Percentiles rank a stretch among this genome's conserved stretches.
Evolutionary conservation across 1,140 invertebrate genomes (phyloP).

Genomic region (Drosophila auraria): DNA sequence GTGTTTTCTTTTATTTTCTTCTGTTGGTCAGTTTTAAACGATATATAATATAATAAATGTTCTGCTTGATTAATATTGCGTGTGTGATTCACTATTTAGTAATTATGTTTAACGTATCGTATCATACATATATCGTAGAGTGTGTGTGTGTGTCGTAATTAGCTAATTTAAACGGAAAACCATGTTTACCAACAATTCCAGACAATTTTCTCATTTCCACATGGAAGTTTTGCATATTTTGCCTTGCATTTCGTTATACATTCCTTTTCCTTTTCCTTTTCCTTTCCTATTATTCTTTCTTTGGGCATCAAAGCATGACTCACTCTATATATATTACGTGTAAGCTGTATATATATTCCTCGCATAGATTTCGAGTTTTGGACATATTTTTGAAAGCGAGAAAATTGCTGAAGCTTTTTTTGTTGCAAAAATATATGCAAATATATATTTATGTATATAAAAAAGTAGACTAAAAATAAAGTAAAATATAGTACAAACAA

Average conservation of each 20-base stretch:
- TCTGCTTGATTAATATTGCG: slow-evolving; percentile 76
- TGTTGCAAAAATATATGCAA: slow-evolving; percentile 59
- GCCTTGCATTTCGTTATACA: slow-evolving; percentile 31
- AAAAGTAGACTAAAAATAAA: slow-evolving; percentile 75
- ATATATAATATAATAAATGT: slow-evolving; percentile 66
- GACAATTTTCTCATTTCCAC: slow-evolving; percentile 57
- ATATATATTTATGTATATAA: slow-evolving; percentile 49
- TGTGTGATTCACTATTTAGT: slow-evolving; percentile 74
- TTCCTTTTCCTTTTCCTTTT: neutral
- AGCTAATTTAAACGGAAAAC: slow-evolving; percentile 50
- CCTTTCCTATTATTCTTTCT: slow-evolving; percentile 61
- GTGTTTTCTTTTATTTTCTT: slow-evolving; percentile 40
- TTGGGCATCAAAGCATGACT: slow-evolving; percentile 81
- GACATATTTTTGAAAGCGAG: slow-evolving; percentile 57
- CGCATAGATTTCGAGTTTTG: slow-evolving; percentile 48
- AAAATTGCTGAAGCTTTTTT: slow-evolving; percentile 55
- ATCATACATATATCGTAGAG: slow-evolving; percentile 26
- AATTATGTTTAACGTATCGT: slow-evolving; percentile 62
- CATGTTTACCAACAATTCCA: slow-evolving; percentile 50
- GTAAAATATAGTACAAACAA: slow-evolving; percentile 73
- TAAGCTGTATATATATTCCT: slow-evolving; percentile 41
- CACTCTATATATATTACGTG: slow-evolving; percentile 54
- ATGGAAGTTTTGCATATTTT: slow-evolving; percentile 24
- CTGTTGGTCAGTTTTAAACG: slow-evolving; percentile 62
- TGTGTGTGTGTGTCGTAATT: slow-evolving; percentile 36